phyloP scores from a whole-genome alignment of 1,140 invertebrate species.

The Papilio polyxenes region DNA sequence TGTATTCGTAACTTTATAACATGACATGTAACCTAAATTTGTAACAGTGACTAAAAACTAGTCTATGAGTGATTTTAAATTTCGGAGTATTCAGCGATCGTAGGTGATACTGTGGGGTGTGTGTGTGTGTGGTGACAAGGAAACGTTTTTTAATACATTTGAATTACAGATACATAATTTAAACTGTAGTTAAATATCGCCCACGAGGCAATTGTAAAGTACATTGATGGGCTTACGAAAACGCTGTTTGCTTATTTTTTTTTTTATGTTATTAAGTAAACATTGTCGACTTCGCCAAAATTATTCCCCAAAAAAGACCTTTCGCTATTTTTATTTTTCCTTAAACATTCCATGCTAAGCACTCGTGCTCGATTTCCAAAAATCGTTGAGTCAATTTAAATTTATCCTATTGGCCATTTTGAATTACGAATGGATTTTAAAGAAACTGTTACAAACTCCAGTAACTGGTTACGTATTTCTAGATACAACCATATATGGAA shows the following conservation, averaged over 20 bases:
- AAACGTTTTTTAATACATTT: not conserved
- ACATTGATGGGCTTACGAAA: too few relatives aligned
- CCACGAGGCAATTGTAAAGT: too few relatives aligned
- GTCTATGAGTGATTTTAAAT: not conserved
- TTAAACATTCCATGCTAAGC: not conserved
- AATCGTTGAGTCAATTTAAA: too few relatives aligned
- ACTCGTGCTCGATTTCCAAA: not conserved
- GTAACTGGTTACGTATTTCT: not conserved
- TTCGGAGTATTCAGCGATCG: not conserved
- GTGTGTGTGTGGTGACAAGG: not conserved
- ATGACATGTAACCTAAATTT: not conserved
- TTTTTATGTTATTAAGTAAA: too few relatives aligned
- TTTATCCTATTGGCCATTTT: too few relatives aligned
- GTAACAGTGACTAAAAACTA: not conserved
- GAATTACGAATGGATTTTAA: not conserved
- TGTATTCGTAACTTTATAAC: not conserved
- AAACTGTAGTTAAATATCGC: not conserved
- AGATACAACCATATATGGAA: not conserved
- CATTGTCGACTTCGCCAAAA: not conserved
- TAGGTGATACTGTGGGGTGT: not conserved
- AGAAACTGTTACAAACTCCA: not conserved
- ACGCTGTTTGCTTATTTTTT: too few relatives aligned
- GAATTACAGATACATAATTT: not conserved
- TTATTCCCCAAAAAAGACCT: not conserved
- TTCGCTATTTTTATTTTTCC: not conserved